Conservation (phyloP, 2,797 vertebrate genomes). For the Kryptopterus vitreolus region DNA sequence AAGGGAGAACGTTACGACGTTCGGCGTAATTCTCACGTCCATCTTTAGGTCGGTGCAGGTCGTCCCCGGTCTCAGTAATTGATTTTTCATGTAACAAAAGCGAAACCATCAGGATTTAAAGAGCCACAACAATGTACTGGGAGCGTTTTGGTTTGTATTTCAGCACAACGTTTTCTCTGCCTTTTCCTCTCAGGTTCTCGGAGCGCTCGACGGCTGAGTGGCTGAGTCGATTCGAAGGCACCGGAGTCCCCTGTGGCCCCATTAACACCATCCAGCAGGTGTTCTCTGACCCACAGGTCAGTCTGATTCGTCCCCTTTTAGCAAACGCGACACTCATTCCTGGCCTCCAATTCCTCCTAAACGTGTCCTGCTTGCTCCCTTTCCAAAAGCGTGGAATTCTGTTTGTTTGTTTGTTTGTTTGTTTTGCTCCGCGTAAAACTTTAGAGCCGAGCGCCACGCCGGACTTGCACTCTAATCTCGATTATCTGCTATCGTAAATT, state of each 20-base stretch:
- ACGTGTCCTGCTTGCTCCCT: not conserved
- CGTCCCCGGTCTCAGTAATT: not conserved
- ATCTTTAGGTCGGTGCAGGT: not conserved
- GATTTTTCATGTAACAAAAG: not conserved
- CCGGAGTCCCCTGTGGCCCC: slow-evolving; percentile 87
- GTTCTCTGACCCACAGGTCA: slow-evolving; percentile 89
- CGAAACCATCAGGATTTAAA: not conserved
- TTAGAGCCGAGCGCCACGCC: not conserved
- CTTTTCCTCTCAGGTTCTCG: slow-evolving; percentile 74
- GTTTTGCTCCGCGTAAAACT: not conserved
- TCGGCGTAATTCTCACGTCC: not conserved
- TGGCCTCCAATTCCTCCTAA: not conserved
- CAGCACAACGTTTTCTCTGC: slow-evolving; percentile 42
- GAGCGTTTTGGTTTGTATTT: slow-evolving; percentile 43
- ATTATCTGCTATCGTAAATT: slow-evolving; percentile 13
- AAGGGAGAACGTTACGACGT: no score
- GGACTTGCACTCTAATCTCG: slow-evolving; percentile 6
- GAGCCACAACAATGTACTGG: not conserved
- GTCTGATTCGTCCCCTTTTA: slow-evolving; percentile 43
- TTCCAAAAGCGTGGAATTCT: not conserved
- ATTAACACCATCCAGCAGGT: slow-evolving; percentile 92
- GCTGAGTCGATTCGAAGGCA: slow-evolving; percentile 86
- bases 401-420: no score
- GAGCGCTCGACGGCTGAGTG: slow-evolving; percentile 82
- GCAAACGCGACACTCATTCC: slow-evolving; percentile 1